Evolutionary conservation across 2,888 invertebrate genomes (phyloP).

Genomic region (Catotricha subobsoleta): DNA sequence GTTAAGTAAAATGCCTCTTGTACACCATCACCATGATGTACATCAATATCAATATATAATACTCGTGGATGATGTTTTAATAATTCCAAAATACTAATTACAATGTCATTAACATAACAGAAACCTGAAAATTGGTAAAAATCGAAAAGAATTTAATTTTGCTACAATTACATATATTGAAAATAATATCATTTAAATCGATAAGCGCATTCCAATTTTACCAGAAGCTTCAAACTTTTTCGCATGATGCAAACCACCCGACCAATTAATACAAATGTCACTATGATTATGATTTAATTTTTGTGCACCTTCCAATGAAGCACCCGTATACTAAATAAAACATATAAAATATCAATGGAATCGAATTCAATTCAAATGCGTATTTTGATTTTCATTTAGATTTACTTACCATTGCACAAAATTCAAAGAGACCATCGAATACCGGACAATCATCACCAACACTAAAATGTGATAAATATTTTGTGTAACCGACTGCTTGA

Average conservation of each 20-base stretch:
- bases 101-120: slow-evolving; percentile 98
- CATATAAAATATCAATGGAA: background rate
- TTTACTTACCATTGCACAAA: slow-evolving; percentile 49
- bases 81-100: slow-evolving; percentile 88
- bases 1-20: slow-evolving; percentile 97
- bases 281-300: slow-evolving; percentile 87
- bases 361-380: background rate
- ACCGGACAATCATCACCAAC: slow-evolving; percentile 96
- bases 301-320: slow-evolving; percentile 91
- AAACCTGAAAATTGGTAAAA: slow-evolving; percentile 44
- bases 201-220: slow-evolving; percentile 16
- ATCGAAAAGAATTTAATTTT: too few relatives aligned
- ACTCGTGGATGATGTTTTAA: slow-evolving; percentile 87
- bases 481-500: slow-evolving; percentile 62
- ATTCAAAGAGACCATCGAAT: slow-evolving; percentile 93
- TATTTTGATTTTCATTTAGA: background rate
- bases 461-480: slow-evolving; percentile 83
- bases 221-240: slow-evolving; percentile 97
- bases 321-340: slow-evolving; percentile 76
- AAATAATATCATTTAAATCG: slow-evolving; percentile 7
- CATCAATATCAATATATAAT: slow-evolving; percentile 95
- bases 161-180: background rate
- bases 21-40: slow-evolving; percentile 87
- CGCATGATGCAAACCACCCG: slow-evolving; percentile 96
- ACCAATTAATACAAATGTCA: slow-evolving; percentile 99